Base-by-base conservation (phyloP, 2,113 vertebrate species). In the Plecturocebus donacophilus region DNA sequence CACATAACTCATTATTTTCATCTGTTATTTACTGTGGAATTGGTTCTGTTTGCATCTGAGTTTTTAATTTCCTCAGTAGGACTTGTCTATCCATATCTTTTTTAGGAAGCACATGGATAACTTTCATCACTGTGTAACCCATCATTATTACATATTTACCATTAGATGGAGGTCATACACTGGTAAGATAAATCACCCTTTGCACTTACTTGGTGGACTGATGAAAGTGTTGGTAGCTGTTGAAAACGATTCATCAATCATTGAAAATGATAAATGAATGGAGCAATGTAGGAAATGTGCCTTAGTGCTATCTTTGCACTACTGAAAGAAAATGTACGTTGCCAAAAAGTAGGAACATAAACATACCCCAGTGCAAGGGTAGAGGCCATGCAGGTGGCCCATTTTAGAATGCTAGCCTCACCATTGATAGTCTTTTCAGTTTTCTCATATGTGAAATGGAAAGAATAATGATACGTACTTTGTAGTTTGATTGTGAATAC, bases 161-260 rank as follows among this genome's bases (percentile, higher is more conserved):
- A 70, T 47, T 84, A 96, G 95, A 92, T 94, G 87, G 93, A 21
- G 38, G 45, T 64, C 25, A 86, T 10, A 93, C 70, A 56, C 35
- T 16, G 90, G 12, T 30, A 64, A 87, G 93, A 64, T 66, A 90
- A 87, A 92, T 17, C 54, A 52, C 71, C 54, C 49, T 88, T 70
- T 75, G 75, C 45, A 54, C 91, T 94, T 91, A 87, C 75, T 95
- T 49, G 91, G 89, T 91, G 77, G 73, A 97, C 49, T 64, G 85
- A 95, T 73, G 92, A 83, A 89, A 64, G 27, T 30, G 61, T 64
- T 64, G 61, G 61, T 66, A 40, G 14, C 35, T 66, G 4, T 77
- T 71, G 73, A 73, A 96, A 81, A 73, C 66, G 38, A 89, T 93
- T 93, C n/a, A 42, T 94, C 8, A 82, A 68, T 66, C 12, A 20